phyloP scores from a whole-genome alignment of 2,113 vertebrate species.

The Festucalex cinctus region DNA sequence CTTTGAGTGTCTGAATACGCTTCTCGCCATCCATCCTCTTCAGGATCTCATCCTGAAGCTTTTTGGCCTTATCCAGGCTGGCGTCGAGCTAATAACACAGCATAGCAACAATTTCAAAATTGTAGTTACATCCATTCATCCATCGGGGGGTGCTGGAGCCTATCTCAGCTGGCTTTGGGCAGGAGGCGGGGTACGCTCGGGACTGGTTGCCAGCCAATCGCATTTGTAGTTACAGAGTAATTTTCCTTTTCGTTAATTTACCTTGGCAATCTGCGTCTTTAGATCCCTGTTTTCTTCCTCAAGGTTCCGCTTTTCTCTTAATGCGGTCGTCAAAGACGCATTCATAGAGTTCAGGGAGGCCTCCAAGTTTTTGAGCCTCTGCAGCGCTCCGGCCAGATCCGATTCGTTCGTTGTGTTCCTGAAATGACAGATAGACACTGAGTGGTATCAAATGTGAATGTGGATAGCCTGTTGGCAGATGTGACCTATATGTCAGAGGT shows the following conservation, averaged over 20 bases:
- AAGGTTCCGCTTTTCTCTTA: slow-evolving; percentile 85
- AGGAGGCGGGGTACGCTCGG: too few species aligned
- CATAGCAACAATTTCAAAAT: background rate
- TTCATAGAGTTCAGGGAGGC: slow-evolving; percentile 90
- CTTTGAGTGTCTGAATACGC: slow-evolving; percentile 87
- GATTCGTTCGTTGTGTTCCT: slow-evolving; percentile 89
- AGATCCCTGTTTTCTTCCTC: slow-evolving; percentile 82
- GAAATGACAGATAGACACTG: slow-evolving; percentile 1
- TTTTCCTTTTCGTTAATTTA: slow-evolving; percentile 47
- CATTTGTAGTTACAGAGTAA: too few species aligned
- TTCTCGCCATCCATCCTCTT: slow-evolving; percentile 87
- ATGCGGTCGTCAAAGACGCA: slow-evolving; percentile 79
- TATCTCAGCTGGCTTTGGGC: too few species aligned
- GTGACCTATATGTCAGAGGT: too few species aligned
- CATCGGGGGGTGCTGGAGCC: too few species aligned
- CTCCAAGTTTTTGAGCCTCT: slow-evolving; percentile 86
- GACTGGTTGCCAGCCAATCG: too few species aligned
- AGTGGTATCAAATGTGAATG: background rate
- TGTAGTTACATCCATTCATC: too few species aligned
- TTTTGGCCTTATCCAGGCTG: slow-evolving; percentile 78
- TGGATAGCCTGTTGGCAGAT: too few species aligned
- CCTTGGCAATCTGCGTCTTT: slow-evolving; percentile 83
- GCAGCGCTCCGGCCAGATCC: slow-evolving; percentile 76
- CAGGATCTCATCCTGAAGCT: slow-evolving; percentile 92
- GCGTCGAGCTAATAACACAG: slow-evolving; percentile 75